A percentile compares a stretch with the other conserved stretches of the same genome.
phyloP scores from a whole-genome alignment of 2,888 invertebrate species.

The Calameuta pallipes region DNA sequence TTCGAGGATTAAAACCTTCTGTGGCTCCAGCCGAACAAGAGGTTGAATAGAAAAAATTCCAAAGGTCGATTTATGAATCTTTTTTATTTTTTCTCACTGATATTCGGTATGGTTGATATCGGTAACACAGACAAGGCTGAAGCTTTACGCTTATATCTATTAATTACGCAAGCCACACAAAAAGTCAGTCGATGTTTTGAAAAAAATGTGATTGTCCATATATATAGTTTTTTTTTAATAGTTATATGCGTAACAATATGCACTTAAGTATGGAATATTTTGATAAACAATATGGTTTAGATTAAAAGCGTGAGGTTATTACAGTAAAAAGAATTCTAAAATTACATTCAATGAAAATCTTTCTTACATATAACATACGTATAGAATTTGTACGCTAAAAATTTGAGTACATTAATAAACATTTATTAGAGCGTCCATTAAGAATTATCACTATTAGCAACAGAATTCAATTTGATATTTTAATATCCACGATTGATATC shows the following conservation, averaged over 20 bases:
- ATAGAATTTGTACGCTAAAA: neutral
- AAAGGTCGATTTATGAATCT: neutral
- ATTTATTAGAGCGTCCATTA: neutral
- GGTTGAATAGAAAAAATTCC: neutral
- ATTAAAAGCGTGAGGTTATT: neutral
- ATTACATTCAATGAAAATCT: neutral
- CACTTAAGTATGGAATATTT: neutral
- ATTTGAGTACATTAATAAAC: neutral
- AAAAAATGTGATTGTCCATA: neutral
- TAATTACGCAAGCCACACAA: neutral
- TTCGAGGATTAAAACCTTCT: slow-evolving; percentile 76
- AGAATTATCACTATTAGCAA: neutral
- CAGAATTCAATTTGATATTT: slow-evolving; percentile 18
- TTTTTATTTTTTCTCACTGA: neutral
- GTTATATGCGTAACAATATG: neutral
- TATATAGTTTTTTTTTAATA: neutral
- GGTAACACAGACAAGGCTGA: neutral
- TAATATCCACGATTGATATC: slow-evolving; percentile 66
- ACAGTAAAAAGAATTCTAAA: neutral
- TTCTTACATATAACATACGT: neutral
- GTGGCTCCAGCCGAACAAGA: slow-evolving; percentile 24
- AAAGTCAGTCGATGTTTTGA: neutral
- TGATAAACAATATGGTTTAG: neutral
- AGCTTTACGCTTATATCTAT: neutral
- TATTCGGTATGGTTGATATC: neutral